These are phyloP conservation scores for Phylloscopus collybita DNA, from an alignment of 2,797 vertebrate species.

Conservation along the genomic window DNA sequence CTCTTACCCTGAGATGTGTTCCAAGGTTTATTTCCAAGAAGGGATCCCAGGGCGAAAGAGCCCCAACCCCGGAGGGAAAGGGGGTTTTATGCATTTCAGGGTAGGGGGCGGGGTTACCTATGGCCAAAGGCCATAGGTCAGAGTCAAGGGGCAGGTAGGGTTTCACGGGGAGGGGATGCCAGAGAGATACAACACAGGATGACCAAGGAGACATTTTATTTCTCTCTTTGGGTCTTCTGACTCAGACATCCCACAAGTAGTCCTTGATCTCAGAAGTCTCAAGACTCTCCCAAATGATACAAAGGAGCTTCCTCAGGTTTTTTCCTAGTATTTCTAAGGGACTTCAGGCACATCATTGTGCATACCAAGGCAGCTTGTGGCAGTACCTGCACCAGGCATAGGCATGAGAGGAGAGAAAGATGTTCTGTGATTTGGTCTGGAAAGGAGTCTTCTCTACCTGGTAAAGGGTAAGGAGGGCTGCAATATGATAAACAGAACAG, in stretches of 20 bases:
- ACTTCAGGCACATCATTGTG: background rate
- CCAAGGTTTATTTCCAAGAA: no score
- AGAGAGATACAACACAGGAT: no score
- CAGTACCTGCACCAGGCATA: background rate
- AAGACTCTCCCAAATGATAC: background rate
- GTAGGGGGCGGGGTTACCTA: no score
- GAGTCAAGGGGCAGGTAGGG: no score
- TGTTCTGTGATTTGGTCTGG: background rate
- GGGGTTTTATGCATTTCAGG: no score
- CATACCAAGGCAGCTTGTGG: background rate
- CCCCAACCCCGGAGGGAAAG: no score
- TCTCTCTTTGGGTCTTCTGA: background rate
- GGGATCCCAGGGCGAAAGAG: no score
- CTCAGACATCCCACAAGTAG: background rate
- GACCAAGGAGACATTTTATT: background rate
- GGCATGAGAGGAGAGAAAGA: background rate
- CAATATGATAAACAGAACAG: fast-evolving
- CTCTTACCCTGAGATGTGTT: no score
- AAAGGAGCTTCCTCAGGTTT: background rate
- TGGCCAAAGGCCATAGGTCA: no score
- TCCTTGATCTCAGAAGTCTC: background rate
- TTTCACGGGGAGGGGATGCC: no score
- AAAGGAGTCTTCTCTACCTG: background rate
- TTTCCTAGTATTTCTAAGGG: background rate
- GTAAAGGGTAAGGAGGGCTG: background rate